Base-by-base conservation (phyloP, 2,888 invertebrate species). In the Apocheima hispidaria region DNA sequence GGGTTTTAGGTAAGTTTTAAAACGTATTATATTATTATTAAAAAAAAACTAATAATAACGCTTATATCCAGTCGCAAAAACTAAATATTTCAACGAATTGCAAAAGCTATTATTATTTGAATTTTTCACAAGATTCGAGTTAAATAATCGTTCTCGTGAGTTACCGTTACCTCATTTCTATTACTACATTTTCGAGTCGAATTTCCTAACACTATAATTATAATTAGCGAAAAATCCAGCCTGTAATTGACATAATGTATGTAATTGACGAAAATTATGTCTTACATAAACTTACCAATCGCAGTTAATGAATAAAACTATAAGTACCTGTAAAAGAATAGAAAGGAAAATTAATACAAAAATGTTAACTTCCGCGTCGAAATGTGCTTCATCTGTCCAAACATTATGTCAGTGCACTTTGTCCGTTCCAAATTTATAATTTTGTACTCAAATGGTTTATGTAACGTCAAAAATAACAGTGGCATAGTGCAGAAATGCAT, bases 301-400 rank as follows among this genome's bases (percentile, higher is more conserved):
- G 40, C 10, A 30, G 56, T 59, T 61, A 63, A 41, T 4, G 40
- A 52, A 57, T 41, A 40, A 36, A 40, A 35, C 14, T 61, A 23
- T 56, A 49, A 61, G 69, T 77, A 77, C 77, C 77, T 77, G 77
- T 9, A 68, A 74, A 48, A 56, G 49, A 63, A 63, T 23, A 65
- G 56, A 66, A 65, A 60, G 20, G 43, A 54, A 48, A 68, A 69
- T 59, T 33, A 66, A n/a, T 55, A 46, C 28, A 5, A 66, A 49
- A 60, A 33, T 41, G 36, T 2, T 18, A 43, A 36, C 35, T 52
- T 21, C 20, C 30, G 44, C 18, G 16, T 35, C 35, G 21, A 38
- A 26, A 38, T 49, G 9, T 26, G 48, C 30, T 63, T 50, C 52
- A 48, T 51, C 38, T 35, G 43, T 9, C 20, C 38, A 36, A 41